Conservation (phyloP, 2,888 invertebrate genomes). For the Ophion costatus region DNA sequence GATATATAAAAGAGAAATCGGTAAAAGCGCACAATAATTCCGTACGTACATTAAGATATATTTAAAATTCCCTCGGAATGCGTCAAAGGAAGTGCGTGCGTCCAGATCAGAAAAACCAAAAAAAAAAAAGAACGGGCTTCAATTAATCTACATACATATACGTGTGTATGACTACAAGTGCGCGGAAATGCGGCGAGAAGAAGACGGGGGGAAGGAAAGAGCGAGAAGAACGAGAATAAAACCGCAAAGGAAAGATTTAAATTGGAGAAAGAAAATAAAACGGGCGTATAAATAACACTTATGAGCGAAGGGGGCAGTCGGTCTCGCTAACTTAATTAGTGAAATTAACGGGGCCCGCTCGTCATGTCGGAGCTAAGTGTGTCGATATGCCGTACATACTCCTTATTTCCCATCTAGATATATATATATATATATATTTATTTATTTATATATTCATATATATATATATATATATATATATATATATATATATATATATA, state of each 20-base stretch:
- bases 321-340: conserved; percentile 82
- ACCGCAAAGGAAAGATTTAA: conserved; percentile 55
- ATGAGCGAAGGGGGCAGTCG: conserved; percentile 69
- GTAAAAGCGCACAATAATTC: background rate
- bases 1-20: conserved; percentile 43
- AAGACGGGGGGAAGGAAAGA: conserved; percentile 45
- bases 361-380: conserved; percentile 78
- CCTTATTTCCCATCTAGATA: background rate
- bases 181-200: background rate
- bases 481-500: conserved; percentile 33
- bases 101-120: conserved; percentile 23
- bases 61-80: conserved; percentile 2
- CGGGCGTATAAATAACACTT: conserved; percentile 71
- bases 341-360: conserved; percentile 80
- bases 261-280: conserved; percentile 68
- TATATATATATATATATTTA: background rate
- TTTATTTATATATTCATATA: no score
- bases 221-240: conserved; percentile 51
- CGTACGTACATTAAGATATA: background rate
- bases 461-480: conserved; percentile 31
- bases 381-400: conserved; percentile 48
- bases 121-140: conserved; percentile 40
- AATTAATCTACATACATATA: conserved; percentile 51
- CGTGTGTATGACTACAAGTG: background rate
- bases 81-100: conserved; percentile 52